Evolutionary conservation across 2,888 invertebrate species (phyloP).

Genomic region (Dicycla oo): DNA sequence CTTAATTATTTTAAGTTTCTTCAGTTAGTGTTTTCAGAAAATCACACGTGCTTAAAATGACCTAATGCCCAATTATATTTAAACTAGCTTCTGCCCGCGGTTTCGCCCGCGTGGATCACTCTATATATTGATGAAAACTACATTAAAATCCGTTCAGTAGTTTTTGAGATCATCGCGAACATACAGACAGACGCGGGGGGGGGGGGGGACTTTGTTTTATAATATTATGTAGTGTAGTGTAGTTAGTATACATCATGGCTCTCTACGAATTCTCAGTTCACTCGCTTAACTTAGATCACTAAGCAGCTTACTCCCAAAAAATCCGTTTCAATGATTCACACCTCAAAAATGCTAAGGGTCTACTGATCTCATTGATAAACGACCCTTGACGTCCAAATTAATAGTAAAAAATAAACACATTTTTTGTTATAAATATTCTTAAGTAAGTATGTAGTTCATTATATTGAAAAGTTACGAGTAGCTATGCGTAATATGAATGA

Average conservation of each 20-base stretch:
- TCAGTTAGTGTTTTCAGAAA: constrained; percentile 23
- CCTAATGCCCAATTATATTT: background rate
- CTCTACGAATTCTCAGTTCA: too few species aligned
- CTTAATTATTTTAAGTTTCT: background rate
- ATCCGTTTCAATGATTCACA: constrained; percentile 56
- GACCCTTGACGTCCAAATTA: constrained; percentile 38
- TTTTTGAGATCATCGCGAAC: too few species aligned
- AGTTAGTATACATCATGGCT: too few species aligned
- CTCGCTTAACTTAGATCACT: background rate
- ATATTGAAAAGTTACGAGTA: constrained; percentile 40
- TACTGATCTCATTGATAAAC: constrained; percentile 43
- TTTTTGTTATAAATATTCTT: constrained; percentile 21
- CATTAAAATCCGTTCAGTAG: too few species aligned
- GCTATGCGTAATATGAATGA: constrained; percentile 68
- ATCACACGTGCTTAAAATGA: constrained; percentile 19
- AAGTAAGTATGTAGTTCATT: constrained; percentile 42
- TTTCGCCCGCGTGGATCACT: too few species aligned
- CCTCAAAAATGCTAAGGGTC: constrained; percentile 50
- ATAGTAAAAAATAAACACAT: constrained; percentile 29
- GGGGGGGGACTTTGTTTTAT: too few species aligned
- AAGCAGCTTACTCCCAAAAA: constrained; percentile 19
- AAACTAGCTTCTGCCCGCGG: too few species aligned
- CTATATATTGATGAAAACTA: too few species aligned
- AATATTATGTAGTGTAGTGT: too few species aligned
- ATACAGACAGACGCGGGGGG: too few species aligned